Evolutionary conservation across 2,888 invertebrate genomes (phyloP), one percentile per base, ranked within the genome.

Genomic region (Drosophila hamatofila): DNA sequence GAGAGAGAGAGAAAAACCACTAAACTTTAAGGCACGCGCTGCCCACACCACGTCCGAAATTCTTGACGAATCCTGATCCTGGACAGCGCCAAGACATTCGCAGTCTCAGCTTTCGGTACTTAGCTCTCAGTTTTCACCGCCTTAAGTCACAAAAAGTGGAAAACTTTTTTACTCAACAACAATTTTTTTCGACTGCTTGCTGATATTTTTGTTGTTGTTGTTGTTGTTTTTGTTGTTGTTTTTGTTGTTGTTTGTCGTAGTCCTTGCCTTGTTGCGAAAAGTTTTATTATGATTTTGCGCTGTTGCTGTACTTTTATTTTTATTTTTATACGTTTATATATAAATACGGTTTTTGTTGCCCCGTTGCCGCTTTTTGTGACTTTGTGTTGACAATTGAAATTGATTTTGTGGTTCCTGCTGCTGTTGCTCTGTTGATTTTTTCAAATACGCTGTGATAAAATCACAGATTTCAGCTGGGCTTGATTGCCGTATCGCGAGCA

Each of bases 371-470:
- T 89, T 33, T 35, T 35, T 75, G 74, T 78, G 82, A 86, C 83
- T 86, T 86, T 77, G 80, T 86, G 90, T 89, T 89, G 90, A 89
- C 88, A 89, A 86, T 89, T 82, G 89, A 89, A 86, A 89, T 86
- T 89, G 89, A 86, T 86, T 86, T 86, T 86, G 86, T 72, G 89
- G 89, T 81, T 78, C 66, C 78, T 77, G 42, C 51, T 51, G 42
- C 23, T 23, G 30, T 52, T 52, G 35, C 65, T 66, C 59, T 66
- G 77, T 75, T 67, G 63, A 63, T 75, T 70, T 79, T 70, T 54
- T 60, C 52, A 68, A 58, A 62, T 66, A 56, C 64, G 51, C 57
- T 41, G 46, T 58, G 56, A 70, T 62, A 77, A 79, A 77, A 77
- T 77, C 77, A 75, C 65, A 70, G 64, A 75, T 71, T 79, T 65